Percentiles rank a stretch among this genome's conserved stretches.
Conservation (phyloP, 2,888 invertebrate species). For the Apamea monoglypha region DNA sequence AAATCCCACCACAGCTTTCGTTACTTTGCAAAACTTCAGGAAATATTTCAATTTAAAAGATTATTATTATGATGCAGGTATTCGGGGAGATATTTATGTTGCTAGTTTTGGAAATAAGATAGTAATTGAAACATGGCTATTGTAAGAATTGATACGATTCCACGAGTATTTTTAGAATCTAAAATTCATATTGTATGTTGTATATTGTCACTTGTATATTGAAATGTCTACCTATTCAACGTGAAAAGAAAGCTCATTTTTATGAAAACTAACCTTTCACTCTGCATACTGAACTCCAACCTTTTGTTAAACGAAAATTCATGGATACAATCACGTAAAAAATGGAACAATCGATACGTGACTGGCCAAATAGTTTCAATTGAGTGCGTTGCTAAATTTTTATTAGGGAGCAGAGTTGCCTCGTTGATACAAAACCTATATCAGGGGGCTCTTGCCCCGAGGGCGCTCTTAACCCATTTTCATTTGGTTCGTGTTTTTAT, state of each 20-base stretch:
- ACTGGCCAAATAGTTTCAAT: constrained; percentile 67
- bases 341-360: constrained; percentile 64
- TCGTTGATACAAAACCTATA: constrained; percentile 79
- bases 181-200: too few relatives aligned
- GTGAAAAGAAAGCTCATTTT: background rate
- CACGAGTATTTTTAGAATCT: background rate
- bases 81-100: background rate
- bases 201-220: background rate
- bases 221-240: background rate
- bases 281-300: constrained; percentile 10
- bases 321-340: constrained; percentile 65
- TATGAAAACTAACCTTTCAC: constrained; percentile 2
- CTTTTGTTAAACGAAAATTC: constrained; percentile 43
- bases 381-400: constrained; percentile 75
- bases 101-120: background rate
- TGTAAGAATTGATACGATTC: background rate
- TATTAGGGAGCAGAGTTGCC: constrained; percentile 73
- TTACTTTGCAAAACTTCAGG: background rate
- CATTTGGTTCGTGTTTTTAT: constrained; percentile 83
- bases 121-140: background rate
- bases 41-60: background rate
- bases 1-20: background rate
- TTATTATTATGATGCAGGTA: background rate
- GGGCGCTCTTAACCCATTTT: constrained; percentile 86
- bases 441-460: constrained; percentile 73